These are phyloP conservation scores for Clusia tigrina DNA, from an alignment of 2,888 invertebrate species.

Conservation along the genomic window DNA sequence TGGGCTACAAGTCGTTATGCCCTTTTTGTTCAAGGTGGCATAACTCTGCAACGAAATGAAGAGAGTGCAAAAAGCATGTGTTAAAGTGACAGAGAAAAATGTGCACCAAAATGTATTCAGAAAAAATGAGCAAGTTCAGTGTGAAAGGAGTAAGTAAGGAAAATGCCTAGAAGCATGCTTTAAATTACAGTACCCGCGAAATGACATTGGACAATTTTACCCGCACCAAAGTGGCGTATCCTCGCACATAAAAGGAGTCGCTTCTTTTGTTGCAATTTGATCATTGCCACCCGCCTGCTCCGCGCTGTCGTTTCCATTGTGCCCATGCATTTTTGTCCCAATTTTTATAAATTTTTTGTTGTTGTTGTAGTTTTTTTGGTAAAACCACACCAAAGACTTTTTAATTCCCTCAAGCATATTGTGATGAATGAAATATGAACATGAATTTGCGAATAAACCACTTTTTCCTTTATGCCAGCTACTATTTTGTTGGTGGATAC, in stretches of 20 bases:
- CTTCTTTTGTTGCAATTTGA: conserved; percentile 7
- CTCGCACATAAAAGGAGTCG: not conserved
- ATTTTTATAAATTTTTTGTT: conserved; percentile 10
- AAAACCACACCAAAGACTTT: conserved; percentile 24
- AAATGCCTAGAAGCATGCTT: conserved; percentile 3
- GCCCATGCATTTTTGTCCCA: no score
- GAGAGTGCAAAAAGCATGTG: not conserved
- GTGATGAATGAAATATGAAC: conserved; percentile 24
- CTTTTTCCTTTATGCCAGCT: conserved; percentile 1
- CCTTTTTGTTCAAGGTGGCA: conserved; percentile 79
- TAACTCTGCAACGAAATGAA: conserved; percentile 72
- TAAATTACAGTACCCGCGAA: conserved; percentile 8
- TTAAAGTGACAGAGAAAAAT: no score
- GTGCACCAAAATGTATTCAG: not conserved
- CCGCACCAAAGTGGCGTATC: not conserved
- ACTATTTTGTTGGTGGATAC: not conserved
- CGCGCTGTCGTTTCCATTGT: no score
- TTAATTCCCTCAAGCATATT: conserved; percentile 37
- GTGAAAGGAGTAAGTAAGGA: not conserved
- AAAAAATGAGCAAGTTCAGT: not conserved
- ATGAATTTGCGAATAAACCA: not conserved
- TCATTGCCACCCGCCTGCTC: no score
- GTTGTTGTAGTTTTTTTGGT: conserved; percentile 10
- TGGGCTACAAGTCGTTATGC: conserved; percentile 66
- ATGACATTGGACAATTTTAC: conserved; percentile 21